Evolutionary conservation across 2,797 vertebrate genomes (phyloP).

Genomic region (Sebastes matsubarae): DNA sequence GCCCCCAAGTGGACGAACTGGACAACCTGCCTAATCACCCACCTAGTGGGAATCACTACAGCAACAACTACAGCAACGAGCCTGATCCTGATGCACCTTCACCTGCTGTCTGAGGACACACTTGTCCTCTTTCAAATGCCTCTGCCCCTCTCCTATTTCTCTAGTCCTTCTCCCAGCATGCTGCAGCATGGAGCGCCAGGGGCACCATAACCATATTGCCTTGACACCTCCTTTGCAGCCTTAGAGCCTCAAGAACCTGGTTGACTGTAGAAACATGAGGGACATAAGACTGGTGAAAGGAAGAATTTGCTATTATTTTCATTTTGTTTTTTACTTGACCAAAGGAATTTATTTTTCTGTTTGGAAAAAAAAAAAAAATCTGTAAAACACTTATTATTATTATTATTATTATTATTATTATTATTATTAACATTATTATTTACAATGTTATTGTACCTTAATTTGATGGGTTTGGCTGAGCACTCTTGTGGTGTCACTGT

Average conservation of each 20-base stretch:
- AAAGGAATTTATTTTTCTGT: slow-evolving; percentile 86
- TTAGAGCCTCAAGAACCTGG: slow-evolving; percentile 86
- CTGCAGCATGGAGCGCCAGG: slow-evolving; percentile 84
- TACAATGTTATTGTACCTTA: slow-evolving; percentile 67
- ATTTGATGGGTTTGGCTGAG: slow-evolving; percentile 73
- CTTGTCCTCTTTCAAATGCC: slow-evolving; percentile 61
- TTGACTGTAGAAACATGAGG: slow-evolving; percentile 71
- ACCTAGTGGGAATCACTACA: slow-evolving; percentile 82
- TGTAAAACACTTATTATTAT: slow-evolving; percentile 59
- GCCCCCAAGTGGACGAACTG: slow-evolving; percentile 96
- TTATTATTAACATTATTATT: slow-evolving; percentile 78
- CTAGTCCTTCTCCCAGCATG: slow-evolving; percentile 83
- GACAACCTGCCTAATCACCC: slow-evolving; percentile 93
- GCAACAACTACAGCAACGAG: slow-evolving; percentile 88
- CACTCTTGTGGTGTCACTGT: slow-evolving; percentile 72
- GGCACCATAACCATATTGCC: slow-evolving; percentile 86
- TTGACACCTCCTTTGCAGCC: slow-evolving; percentile 88
- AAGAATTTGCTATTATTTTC: slow-evolving; percentile 68
- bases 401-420: slow-evolving; percentile 65
- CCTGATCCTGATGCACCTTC: slow-evolving; percentile 91
- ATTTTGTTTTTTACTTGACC: slow-evolving; percentile 83
- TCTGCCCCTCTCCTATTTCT: slow-evolving; percentile 71
- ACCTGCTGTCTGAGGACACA: slow-evolving; percentile 83
- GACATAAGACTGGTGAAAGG: slow-evolving; percentile 70
- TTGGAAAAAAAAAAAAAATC: slow-evolving; percentile 58